Evolutionary conservation across 2,113 vertebrate species (phyloP), one percentile per base, ranked within the genome.

Genomic region (Porphyrio hochstetteri): DNA sequence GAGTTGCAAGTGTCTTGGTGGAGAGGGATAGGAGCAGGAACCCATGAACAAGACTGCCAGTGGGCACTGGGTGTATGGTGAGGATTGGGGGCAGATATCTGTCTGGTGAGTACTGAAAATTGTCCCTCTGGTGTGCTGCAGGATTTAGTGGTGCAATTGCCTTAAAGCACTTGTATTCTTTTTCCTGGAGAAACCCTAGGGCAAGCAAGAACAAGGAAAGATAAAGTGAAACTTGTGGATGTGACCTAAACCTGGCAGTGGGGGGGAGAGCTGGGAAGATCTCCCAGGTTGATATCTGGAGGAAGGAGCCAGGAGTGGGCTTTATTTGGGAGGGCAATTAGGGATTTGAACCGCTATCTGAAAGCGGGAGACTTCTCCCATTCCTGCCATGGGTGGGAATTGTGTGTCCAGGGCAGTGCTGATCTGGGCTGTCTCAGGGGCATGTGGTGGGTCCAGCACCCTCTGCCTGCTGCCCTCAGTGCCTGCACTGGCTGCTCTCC

Each of bases 371-470:
- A 57, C 46, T 11, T 27, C 29, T 91, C 18, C 48, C 35, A 10
- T 24, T 35, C 33, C 35, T 59, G 52, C 28, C 1, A 3, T 0
- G 0, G 35, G 6, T 55, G 57, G 36, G 44, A 25, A 13, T 35
- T 38, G 17, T 38, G 25, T 35, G 21, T 0, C 0, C 8, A 63
- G 21, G 67, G 29, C 33, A 65, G 38, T 2, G 3, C 29, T 0
- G 0, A 28, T 35, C 21, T 20, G 1, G 1, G 0, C 0, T 21
- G 24, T 35, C 2, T 2, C 20, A 9, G 50, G 25, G 48, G 14
- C 8, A 17, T 10, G 64, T 36, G 24, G 1, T 38, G 46, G 27
- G 31, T 82, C 31, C 52, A 6, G 42, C 14, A 56, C 42, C 20
- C 19, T 31, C 35, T 19, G 16, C 53, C 29, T 69, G 57, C 63